These are phyloP conservation scores for Drosophila antonietae DNA, from an alignment of 2,888 invertebrate species.

Conservation along the genomic window DNA sequence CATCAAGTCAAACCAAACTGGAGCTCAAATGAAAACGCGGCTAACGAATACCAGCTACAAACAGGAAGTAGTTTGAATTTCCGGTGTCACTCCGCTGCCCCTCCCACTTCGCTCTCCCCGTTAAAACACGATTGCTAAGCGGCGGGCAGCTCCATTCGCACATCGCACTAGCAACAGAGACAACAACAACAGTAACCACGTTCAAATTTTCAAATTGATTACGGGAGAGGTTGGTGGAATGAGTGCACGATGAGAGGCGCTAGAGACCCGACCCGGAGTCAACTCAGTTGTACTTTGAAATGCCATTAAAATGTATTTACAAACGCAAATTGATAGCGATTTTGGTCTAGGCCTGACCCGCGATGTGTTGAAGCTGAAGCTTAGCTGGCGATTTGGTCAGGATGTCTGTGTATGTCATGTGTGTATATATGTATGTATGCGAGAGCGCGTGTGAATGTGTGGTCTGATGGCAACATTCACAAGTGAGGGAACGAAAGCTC, in stretches of 20 bases:
- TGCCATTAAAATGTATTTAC: constrained; percentile 81
- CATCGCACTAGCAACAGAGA: constrained; percentile 20
- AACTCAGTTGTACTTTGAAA: constrained; percentile 74
- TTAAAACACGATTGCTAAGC: constrained; percentile 19
- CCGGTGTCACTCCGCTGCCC: constrained; percentile 69
- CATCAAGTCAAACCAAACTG: constrained; percentile 66
- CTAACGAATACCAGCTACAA: constrained; percentile 71
- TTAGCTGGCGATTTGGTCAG: constrained; percentile 64
- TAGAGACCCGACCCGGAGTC: constrained; percentile 34
- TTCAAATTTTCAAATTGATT: constrained; percentile 76
- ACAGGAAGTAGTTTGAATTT: constrained; percentile 81
- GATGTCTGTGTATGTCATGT: neutral
- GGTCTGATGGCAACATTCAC: constrained; percentile 10
- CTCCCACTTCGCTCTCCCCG: neutral
- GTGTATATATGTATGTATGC: neutral
- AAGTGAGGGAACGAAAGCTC: neutral
- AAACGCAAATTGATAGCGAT: constrained; percentile 80
- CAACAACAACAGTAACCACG: constrained; percentile 31
- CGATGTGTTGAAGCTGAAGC: constrained; percentile 71
- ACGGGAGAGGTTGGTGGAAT: constrained; percentile 43
- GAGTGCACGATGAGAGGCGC: constrained; percentile 18
- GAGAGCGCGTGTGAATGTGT: constrained; percentile 7
- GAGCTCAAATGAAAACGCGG: constrained; percentile 70
- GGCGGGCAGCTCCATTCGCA: constrained; percentile 20
- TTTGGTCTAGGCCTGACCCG: constrained; percentile 54